Percentiles rank a stretch among this genome's conserved stretches.
Conservation (phyloP, 2,888 invertebrate species). For the Phorcus lineatus region DNA sequence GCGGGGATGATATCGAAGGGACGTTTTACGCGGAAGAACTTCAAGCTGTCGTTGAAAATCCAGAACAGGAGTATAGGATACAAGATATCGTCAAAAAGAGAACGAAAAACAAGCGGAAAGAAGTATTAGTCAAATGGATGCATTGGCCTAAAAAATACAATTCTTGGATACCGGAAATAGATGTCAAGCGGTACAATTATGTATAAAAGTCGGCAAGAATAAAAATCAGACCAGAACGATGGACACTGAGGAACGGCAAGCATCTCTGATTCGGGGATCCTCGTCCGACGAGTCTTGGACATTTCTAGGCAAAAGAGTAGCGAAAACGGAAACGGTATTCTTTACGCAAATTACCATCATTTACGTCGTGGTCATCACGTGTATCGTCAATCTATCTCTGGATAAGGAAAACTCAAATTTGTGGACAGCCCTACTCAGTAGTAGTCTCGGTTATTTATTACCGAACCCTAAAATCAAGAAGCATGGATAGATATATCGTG, state of each 20-base stretch:
- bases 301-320: background rate
- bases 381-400: slow-evolving; percentile 8
- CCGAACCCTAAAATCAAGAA: slow-evolving; percentile 13
- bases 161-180: slow-evolving; percentile 31
- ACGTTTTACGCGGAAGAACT: slow-evolving; percentile 39
- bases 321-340: slow-evolving; percentile 12
- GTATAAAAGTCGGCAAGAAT: background rate
- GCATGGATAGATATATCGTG: slow-evolving; percentile 1
- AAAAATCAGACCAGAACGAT: background rate
- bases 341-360: slow-evolving; percentile 2
- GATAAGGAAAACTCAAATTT: background rate
- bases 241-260: background rate
- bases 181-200: slow-evolving; percentile 24
- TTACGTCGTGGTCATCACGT: slow-evolving; percentile 3
- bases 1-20: slow-evolving; percentile 30
- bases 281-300: background rate
- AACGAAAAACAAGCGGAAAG: slow-evolving; percentile 24
- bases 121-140: slow-evolving; percentile 41
- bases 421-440: slow-evolving; percentile 18
- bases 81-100: slow-evolving; percentile 36
- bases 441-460: background rate
- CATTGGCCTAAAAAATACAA: slow-evolving; percentile 45
- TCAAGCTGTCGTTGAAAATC: slow-evolving; percentile 34
- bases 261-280: background rate
- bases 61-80: slow-evolving; percentile 32